These are phyloP conservation scores for Pygoscelis antarcticus DNA, from an alignment of 2,113 vertebrate species.

Conservation along the genomic window DNA sequence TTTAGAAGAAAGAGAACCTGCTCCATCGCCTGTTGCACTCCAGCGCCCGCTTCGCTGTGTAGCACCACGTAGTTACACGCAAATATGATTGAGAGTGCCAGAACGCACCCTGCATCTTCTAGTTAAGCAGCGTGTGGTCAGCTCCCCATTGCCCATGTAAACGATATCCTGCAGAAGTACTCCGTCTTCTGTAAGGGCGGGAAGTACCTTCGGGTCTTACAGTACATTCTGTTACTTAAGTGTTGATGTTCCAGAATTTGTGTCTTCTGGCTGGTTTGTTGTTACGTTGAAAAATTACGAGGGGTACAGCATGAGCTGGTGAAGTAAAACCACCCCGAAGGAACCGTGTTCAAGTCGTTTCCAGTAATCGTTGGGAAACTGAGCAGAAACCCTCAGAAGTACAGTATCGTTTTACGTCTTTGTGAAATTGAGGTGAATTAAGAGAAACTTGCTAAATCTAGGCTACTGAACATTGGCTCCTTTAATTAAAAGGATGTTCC, in stretches of 20 bases:
- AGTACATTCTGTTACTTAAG: rapidly evolving
- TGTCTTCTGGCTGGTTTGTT: neutral
- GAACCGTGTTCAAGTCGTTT: rapidly evolving
- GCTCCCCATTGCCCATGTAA: rapidly evolving
- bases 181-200: neutral
- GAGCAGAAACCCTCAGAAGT: neutral
- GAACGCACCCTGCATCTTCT: neutral
- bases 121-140: no score
- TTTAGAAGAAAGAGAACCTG: rapidly evolving
- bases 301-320: rapidly evolving
- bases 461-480: no score
- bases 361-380: neutral
- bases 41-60: neutral
- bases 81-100: rapidly evolving
- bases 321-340: rapidly evolving
- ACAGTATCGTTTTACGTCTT: neutral
- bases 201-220: rapidly evolving
- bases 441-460: neutral
- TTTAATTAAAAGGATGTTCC: neutral
- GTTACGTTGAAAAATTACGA: neutral
- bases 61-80: rapidly evolving
- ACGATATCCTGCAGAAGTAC: neutral
- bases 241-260: neutral
- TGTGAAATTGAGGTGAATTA: neutral
- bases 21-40: neutral